phyloP scores from a whole-genome alignment of 2,113 vertebrate species.

The Upupa epops region DNA sequence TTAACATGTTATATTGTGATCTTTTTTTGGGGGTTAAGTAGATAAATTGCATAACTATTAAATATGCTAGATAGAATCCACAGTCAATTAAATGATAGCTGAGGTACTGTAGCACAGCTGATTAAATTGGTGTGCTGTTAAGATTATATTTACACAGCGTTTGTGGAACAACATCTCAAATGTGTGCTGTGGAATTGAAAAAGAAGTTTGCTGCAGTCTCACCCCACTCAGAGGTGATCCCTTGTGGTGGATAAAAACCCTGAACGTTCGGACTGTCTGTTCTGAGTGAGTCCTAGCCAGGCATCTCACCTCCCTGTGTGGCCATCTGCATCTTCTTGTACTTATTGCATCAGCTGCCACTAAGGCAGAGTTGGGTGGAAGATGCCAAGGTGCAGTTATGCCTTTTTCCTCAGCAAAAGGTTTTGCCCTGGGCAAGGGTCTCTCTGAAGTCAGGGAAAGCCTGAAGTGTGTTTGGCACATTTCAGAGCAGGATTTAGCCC shows the following conservation, averaged over 20 bases:
- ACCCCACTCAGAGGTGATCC: rapidly evolving
- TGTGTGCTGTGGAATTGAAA: conserved; percentile 7
- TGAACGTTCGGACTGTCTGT: neutral
- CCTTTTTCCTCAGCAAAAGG: neutral
- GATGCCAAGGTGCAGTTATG: neutral
- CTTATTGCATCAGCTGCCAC: neutral
- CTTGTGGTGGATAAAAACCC: rapidly evolving
- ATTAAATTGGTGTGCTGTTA: conserved; percentile 59
- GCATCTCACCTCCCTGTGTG: neutral
- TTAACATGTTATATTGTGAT: no score
- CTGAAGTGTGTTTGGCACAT: neutral
- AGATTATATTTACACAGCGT: conserved; percentile 32
- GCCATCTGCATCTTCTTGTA: rapidly evolving
- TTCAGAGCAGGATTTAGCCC: neutral
- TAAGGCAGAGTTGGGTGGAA: neutral
- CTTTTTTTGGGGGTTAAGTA: conserved; percentile 20
- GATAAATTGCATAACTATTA: conserved; percentile 56
- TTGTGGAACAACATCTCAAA: neutral
- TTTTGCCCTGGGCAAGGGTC: neutral
- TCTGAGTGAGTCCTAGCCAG: neutral
- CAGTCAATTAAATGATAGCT: conserved; percentile 69
- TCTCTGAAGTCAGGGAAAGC: neutral
- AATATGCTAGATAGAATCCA: conserved; percentile 69
- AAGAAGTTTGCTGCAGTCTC: neutral
- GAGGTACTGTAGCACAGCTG: conserved; percentile 55